Evolutionary conservation across 2,797 vertebrate species (phyloP).

Genomic region (Acanthopagrus latus): DNA sequence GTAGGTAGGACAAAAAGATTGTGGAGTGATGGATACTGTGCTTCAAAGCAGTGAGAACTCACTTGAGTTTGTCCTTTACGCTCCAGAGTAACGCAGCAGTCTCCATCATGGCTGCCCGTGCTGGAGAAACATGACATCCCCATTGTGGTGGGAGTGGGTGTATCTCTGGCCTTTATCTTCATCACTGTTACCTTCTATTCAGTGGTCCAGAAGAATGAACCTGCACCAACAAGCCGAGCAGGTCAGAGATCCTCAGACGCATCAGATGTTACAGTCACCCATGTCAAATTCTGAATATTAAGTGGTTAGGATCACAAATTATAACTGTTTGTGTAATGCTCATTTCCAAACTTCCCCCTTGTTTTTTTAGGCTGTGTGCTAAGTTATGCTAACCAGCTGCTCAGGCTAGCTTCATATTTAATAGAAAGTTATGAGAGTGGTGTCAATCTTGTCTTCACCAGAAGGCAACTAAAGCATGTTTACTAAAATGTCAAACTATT

Average conservation of each 20-base stretch:
- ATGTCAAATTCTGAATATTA: slow-evolving; percentile 9
- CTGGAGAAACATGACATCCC: slow-evolving; percentile 89
- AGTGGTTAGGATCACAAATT: too few species aligned
- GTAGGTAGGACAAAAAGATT: slow-evolving; percentile 57
- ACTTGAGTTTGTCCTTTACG: slow-evolving; percentile 5
- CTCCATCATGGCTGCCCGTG: slow-evolving; percentile 81
- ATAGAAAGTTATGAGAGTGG: neutral
- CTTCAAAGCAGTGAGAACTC: neutral
- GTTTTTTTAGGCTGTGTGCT: neutral
- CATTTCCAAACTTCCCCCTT: neutral
- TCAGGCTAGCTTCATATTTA: neutral
- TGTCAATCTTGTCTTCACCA: slow-evolving; percentile 9
- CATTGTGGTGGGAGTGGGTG: slow-evolving; percentile 87
- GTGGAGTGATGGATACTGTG: neutral
- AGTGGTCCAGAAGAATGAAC: slow-evolving; percentile 86
- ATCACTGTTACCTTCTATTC: slow-evolving; percentile 88
- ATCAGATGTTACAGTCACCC: neutral
- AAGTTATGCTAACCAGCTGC: neutral
- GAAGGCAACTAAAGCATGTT: slow-evolving; percentile 12
- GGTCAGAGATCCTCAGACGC: slow-evolving; percentile 66
- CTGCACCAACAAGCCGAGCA: slow-evolving; percentile 75
- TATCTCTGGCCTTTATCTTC: slow-evolving; percentile 88
- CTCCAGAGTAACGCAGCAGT: slow-evolving; percentile 77
- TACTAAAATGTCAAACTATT: slow-evolving; percentile 4
- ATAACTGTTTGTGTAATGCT: neutral